Conservation (phyloP, 2,113 vertebrate species). For the Paedocypris sp. region DNA sequence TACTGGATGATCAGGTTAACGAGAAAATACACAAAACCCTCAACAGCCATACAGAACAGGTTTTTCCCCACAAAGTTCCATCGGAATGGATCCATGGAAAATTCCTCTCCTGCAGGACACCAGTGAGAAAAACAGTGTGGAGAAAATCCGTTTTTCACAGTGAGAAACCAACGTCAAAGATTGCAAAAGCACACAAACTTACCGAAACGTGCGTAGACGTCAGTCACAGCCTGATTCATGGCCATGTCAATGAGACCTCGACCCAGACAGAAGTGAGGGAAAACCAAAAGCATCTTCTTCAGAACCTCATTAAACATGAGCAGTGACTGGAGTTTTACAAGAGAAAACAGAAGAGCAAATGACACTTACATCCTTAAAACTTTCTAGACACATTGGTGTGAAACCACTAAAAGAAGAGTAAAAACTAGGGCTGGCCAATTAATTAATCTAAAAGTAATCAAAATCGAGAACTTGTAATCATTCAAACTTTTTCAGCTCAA, state of each 20-base stretch:
- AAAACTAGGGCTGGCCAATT: too few species aligned
- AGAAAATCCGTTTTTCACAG: background rate
- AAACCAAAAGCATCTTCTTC: constrained; percentile 77
- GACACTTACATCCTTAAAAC: background rate
- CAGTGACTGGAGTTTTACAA: constrained; percentile 58
- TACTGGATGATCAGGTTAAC: constrained; percentile 82
- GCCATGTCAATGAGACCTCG: constrained; percentile 90
- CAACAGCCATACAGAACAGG: constrained; percentile 75
- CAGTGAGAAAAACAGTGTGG: too few species aligned
- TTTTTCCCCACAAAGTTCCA: constrained; percentile 92
- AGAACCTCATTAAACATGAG: constrained; percentile 74
- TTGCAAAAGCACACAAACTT: constrained; percentile 32
- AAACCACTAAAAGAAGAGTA: too few species aligned
- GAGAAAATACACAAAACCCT: constrained; percentile 76
- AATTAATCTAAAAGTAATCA: too few species aligned
- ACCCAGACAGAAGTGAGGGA: constrained; percentile 96
- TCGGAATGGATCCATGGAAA: constrained; percentile 67
- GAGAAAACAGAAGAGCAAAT: background rate
- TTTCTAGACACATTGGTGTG: too few species aligned
- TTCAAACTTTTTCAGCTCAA: too few species aligned
- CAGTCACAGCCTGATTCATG: constrained; percentile 88
- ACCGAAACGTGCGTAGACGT: constrained; percentile 92
- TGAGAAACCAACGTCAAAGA: too few species aligned
- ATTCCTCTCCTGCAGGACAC: constrained; percentile 70
- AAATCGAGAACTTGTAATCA: too few species aligned